phyloP scores from a whole-genome alignment of 2,113 vertebrate genomes.

The Takifugu bimaculatus region DNA sequence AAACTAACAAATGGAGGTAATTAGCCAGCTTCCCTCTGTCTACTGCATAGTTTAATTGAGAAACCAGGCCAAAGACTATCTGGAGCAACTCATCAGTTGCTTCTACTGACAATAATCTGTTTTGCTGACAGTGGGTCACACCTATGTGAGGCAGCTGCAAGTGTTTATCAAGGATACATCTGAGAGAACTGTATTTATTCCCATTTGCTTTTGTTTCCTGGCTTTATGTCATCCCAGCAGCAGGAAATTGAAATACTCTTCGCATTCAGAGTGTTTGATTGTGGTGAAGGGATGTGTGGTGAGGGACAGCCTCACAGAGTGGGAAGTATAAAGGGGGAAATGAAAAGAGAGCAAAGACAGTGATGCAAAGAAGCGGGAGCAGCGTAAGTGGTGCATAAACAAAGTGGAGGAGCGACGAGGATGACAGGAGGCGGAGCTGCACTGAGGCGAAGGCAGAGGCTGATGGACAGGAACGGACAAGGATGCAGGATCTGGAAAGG shows the following conservation, averaged over 20 bases:
- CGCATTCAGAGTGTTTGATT: constrained; percentile 17
- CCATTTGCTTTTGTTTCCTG: not conserved
- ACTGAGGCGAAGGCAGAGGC: constrained; percentile 36
- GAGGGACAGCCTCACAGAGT: not conserved
- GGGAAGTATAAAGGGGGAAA: constrained; percentile 2
- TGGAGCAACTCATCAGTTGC: constrained; percentile 45
- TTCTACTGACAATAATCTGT: constrained; percentile 40
- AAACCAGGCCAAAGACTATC: constrained; percentile 62
- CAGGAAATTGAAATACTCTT: constrained; percentile 15
- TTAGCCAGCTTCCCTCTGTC: constrained; percentile 59
- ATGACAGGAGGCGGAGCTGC: constrained; percentile 33
- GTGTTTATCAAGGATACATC: constrained; percentile 24
- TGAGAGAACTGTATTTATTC: constrained; percentile 17
- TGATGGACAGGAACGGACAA: constrained; percentile 47
- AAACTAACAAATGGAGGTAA: constrained; percentile 75
- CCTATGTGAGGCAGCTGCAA: constrained; percentile 33
- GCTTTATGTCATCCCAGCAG: constrained; percentile 7
- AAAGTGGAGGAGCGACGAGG: constrained; percentile 32
- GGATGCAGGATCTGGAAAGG: constrained; percentile 40
- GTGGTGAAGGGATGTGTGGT: not conserved
- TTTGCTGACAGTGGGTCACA: constrained; percentile 33
- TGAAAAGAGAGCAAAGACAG: constrained; percentile 11
- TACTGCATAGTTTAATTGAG: constrained; percentile 46
- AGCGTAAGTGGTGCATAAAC: constrained; percentile 29
- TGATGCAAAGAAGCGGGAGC: not conserved